Conservation (phyloP, 1,140 invertebrate genomes). For the Aphis gossypii region DNA sequence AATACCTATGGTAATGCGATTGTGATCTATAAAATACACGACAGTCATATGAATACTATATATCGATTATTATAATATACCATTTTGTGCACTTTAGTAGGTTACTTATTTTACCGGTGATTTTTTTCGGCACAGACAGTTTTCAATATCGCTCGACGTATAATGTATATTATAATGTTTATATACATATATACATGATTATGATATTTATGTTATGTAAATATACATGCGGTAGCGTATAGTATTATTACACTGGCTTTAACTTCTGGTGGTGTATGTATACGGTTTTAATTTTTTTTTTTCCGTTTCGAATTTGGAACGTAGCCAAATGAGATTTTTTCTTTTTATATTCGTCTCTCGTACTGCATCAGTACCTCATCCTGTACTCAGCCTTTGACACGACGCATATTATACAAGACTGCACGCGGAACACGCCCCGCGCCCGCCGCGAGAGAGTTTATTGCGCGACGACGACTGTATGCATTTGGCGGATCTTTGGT, state of each 20-base stretch:
- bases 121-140: neutral
- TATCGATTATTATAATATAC: neutral
- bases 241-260: neutral
- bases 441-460: neutral
- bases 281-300: neutral
- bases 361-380: neutral
- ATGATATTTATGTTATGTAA: neutral
- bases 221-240: neutral
- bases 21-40: neutral
- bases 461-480: neutral
- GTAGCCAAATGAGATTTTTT: neutral
- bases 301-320: constrained; percentile 6
- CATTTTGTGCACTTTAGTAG: neutral
- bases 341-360: neutral
- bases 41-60: neutral
- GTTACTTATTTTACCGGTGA: neutral
- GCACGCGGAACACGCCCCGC: neutral
- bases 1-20: neutral
- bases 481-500: neutral
- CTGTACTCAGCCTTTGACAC: neutral
- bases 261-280: neutral
- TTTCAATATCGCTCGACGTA: neutral
- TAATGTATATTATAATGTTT: neutral
- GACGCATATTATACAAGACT: neutral
- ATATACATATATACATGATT: neutral